Evolutionary conservation across 1,140 invertebrate species (phyloP), one percentile per base, ranked within the genome.

Genomic region (Trypoxylus dichotomus): DNA sequence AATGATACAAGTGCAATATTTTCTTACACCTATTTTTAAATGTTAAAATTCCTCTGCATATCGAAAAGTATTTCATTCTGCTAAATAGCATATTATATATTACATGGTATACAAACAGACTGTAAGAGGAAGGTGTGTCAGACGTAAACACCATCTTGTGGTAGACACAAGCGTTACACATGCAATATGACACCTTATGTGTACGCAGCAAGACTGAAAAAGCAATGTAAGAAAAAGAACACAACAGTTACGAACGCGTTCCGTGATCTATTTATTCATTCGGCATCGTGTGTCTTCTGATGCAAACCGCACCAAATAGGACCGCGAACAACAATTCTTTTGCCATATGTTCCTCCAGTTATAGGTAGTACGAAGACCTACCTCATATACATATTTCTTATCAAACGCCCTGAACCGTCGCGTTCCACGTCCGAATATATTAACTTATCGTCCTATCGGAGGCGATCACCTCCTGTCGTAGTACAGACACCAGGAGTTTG

Each of bases 311-410:
- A 24, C 60, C 60, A 68, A 68, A 68, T 68, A 68, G 27, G 60
- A 68, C 60, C 21, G 60, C 60, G 24, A 29, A 68, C 24, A 27
- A 68, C 60, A 68, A 68, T 29, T 68, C 60, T 68, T 68, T 68
- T 8, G 24, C 60, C 60, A 68, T 68, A 8, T 68, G 60, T 68
- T 29, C 21, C 24, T 68, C 60, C 60, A 68, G 19, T 6, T 24
- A 68, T 24, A 10, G 47, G 47, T 54, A 54, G 47, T n/a, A 54
- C 47, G 47, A n/a, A 19, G 60, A 68, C 60, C 60, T 63, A 63
- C 21, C 60, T 68, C 21, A 68, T 68, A 27, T 68, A 68, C 60
- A 68, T 68, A 68, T 68, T 68, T 68, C 60, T 68, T 68, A 68
- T 68, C 60, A 68, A 29, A 68, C 60, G 60, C 60, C 60, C 21